These are phyloP conservation scores for Lanius collurio DNA, from an alignment of 2,113 vertebrate genomes.

Conservation along the genomic window DNA sequence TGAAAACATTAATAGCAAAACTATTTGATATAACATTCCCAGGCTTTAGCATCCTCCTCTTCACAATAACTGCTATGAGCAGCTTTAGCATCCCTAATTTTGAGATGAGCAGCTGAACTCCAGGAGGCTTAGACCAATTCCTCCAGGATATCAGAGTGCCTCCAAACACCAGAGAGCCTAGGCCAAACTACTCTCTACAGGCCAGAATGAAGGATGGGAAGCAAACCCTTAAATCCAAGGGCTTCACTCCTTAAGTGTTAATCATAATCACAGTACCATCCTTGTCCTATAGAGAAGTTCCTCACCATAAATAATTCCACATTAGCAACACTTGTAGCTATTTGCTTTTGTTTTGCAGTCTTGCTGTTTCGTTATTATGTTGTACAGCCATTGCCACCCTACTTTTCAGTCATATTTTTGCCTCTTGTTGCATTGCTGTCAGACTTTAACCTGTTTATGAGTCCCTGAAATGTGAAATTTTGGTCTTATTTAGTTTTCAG, in stretches of 20 bases:
- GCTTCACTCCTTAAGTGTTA: background rate
- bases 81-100: background rate
- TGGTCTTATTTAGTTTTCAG: background rate
- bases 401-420: background rate
- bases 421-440: background rate
- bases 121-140: background rate
- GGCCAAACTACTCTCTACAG: background rate
- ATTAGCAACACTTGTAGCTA: background rate
- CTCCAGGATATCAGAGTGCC: background rate
- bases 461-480: background rate
- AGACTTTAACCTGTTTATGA: constrained; percentile 3
- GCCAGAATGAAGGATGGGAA: background rate
- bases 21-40: background rate
- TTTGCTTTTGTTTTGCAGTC: background rate
- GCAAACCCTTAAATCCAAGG: background rate
- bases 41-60: background rate
- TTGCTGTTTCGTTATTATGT: background rate
- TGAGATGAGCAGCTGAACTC: background rate
- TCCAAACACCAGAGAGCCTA: background rate
- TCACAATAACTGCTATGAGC: background rate
- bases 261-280: background rate
- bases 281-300: background rate
- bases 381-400: background rate
- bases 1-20: background rate
- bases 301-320: background rate